Evolutionary conservation across 2,888 invertebrate genomes (phyloP), one percentile per base, ranked within the genome.

Genomic region (Cantharis nigra): DNA sequence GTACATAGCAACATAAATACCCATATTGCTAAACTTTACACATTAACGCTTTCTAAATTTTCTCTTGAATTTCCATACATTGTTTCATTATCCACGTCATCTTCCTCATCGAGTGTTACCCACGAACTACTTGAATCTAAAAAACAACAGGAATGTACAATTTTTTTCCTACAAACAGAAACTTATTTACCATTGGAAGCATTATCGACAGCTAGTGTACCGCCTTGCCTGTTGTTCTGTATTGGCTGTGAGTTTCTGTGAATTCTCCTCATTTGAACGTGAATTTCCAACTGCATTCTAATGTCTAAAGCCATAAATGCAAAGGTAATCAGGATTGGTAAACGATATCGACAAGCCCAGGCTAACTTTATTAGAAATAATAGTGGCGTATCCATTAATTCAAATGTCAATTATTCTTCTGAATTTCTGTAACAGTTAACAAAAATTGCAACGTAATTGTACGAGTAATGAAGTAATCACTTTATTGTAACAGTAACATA

Each of bases 361-460:
- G 94, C 94, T 81, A 95, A 88, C 80, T 92, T 91, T 62, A 94
- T 90, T 81, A 95, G 90, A 85, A 94, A 94, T 72, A 94, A 86
- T 78, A 94, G 89, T 9, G 87, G 80, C 18, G 74, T 26, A 16
- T 74, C 79, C 79, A 79, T 79, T 65, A 49, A 49, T 49, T n/a
- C 49, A n/a, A n/a, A 7, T 49, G 49, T 49, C 7, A 49, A 49
- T 49, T 49, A 49, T 49, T 9, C 63, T 14, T 62, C 28, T 2
- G 14, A 20, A 16, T 14, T 16, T 33, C 62, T 71, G 65, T 18
- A 75, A 65, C 67, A 73, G 67, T 26, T 7, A 26, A 26, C 7
- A 26, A 26, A 26, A 26, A 26, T 26, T 26, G 26, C 26, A 26
- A 26, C 9, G 9, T 7, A 26, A 26, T 26, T 9, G 7, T 26